These are phyloP conservation scores for Graphium colonna DNA, from an alignment of 2,888 invertebrate species.

Conservation along the genomic window DNA sequence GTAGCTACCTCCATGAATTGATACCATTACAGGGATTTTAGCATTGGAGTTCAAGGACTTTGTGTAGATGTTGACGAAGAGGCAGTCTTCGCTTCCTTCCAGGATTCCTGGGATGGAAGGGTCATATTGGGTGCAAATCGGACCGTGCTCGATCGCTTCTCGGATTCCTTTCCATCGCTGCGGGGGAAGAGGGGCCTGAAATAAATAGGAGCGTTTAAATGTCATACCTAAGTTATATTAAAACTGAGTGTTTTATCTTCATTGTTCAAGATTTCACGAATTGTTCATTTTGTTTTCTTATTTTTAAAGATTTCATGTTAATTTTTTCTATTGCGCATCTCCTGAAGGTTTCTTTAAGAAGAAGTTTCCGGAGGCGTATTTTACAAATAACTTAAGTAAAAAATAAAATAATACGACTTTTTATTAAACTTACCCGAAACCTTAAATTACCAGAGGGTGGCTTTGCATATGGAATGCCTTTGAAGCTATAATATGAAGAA, in stretches of 20 bases:
- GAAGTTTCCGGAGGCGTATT: no score
- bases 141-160: conserved; percentile 53
- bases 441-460: conserved; percentile 69
- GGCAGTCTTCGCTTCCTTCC: conserved; percentile 55
- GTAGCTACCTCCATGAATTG: conserved; percentile 63
- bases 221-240: neutral
- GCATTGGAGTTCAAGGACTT: conserved; percentile 34
- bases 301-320: no score
- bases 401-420: neutral
- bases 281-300: no score
- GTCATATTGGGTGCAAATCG: conserved; percentile 55
- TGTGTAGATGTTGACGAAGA: conserved; percentile 58
- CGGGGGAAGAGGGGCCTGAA: conserved; percentile 54
- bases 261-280: no score
- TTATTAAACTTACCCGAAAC: conserved; percentile 64
- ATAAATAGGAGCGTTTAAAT: conserved; percentile 7
- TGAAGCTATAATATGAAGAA: conserved; percentile 44
- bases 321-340: no score
- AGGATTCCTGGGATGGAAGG: conserved; percentile 26
- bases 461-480: conserved; percentile 74
- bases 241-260: no score
- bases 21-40: conserved; percentile 63
- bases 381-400: neutral
- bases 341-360: no score
- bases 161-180: conserved; percentile 49